These are phyloP conservation scores for Lamprotornis superbus DNA, from an alignment of 2,113 vertebrate species.

Conservation along the genomic window DNA sequence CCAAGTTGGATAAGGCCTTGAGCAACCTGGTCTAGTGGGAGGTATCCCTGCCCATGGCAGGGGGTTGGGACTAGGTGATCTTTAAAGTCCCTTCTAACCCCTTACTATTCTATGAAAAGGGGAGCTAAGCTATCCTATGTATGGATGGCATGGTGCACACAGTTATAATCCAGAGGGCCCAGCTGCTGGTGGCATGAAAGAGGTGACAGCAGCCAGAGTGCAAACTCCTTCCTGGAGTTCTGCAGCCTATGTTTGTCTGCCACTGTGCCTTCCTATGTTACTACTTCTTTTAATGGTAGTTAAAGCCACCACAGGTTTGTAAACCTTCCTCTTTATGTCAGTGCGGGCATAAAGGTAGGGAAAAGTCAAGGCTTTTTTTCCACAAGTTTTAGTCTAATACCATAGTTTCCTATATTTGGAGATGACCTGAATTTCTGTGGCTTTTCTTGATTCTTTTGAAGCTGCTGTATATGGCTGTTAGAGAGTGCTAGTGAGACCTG, in stretches of 20 bases:
- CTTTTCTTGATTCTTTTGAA: background rate
- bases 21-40: background rate
- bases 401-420: background rate
- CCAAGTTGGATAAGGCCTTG: background rate
- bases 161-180: background rate
- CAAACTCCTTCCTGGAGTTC: background rate
- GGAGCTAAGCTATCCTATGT: background rate
- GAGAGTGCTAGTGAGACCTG: background rate
- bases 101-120: background rate
- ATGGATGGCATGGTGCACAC: rapidly evolving
- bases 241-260: background rate
- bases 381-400: background rate
- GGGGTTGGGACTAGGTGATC: background rate
- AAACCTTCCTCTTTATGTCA: background rate
- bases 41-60: background rate
- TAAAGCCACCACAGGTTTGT: background rate
- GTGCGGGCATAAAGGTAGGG: background rate
- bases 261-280: background rate
- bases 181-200: background rate
- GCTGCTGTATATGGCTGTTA: background rate
- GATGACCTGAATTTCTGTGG: background rate
- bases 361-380: background rate
- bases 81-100: background rate
- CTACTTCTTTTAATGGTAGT: background rate
- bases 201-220: background rate